Conservation (phyloP, 2,888 invertebrate genomes). For the Amphimallon solstitiale region DNA sequence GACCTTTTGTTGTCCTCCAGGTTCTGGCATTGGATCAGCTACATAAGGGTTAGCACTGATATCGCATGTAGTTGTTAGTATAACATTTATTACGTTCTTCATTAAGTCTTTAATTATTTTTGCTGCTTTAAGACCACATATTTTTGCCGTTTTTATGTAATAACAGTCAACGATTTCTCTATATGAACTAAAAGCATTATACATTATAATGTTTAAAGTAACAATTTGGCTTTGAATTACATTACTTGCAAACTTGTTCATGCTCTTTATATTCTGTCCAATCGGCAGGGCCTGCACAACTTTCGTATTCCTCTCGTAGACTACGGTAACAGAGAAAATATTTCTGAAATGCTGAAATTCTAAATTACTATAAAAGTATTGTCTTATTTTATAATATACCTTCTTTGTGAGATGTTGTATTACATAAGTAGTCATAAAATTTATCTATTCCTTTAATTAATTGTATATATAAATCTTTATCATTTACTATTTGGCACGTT, state of each 20-base stretch:
- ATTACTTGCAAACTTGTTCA: slow-evolving; percentile 62
- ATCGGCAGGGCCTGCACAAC: slow-evolving; percentile 66
- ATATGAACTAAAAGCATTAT: slow-evolving; percentile 58
- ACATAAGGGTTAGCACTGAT: slow-evolving; percentile 63
- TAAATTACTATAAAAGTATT: slow-evolving; percentile 21
- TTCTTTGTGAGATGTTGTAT: slow-evolving; percentile 32
- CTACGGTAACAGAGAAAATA: slow-evolving; percentile 61
- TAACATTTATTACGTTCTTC: slow-evolving; percentile 53
- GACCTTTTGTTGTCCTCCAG: slow-evolving; percentile 21
- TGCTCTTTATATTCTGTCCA: slow-evolving; percentile 66
- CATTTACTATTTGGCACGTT: slow-evolving; percentile 59
- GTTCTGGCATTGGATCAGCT: slow-evolving; percentile 86
- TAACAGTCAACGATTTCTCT: slow-evolving; percentile 66
- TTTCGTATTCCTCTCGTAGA: slow-evolving; percentile 64
- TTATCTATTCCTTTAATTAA: slow-evolving; percentile 62
- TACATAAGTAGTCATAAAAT: slow-evolving; percentile 62
- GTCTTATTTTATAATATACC: slow-evolving; percentile 3
- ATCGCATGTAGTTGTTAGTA: slow-evolving; percentile 52
- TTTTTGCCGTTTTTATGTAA: slow-evolving; percentile 64
- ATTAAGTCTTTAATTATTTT: slow-evolving; percentile 57
- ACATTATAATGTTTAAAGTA: slow-evolving; percentile 13
- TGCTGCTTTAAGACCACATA: slow-evolving; percentile 65
- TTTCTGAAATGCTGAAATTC: slow-evolving; percentile 54
- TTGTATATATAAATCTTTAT: slow-evolving; percentile 64
- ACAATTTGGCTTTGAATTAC: slow-evolving; percentile 16